Evolutionary conservation across 2,113 vertebrate genomes (phyloP), one percentile per base, ranked within the genome.

Genomic region (Coracopsis vasa): DNA sequence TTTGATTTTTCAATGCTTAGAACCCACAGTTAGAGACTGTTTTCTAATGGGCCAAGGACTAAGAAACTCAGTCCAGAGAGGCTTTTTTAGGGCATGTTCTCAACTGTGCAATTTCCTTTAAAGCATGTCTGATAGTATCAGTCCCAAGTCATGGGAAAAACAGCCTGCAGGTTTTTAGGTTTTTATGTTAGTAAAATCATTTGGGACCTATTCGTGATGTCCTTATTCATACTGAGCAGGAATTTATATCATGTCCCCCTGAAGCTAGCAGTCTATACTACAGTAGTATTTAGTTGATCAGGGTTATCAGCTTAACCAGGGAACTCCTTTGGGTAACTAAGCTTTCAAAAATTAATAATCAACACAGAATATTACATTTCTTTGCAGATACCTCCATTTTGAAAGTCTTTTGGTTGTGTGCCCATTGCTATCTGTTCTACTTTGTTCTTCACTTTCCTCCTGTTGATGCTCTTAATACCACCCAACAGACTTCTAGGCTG

Each of bases 381-480:
- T 80, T 86, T 94, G 65, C 50, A 65, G 9, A 45, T 69, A 20
- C 13, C 41, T 92, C 21, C 5, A 3, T 88, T 88, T 94, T 86
- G 24, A 35, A 96, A 87, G 73, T n/a, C 80, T 44, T 91, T 60
- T 96, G 65, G 8, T 65, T 81, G 47, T 66, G 78, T 94, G 90
- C 56, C 61, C 70, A 88, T 92, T 95, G 51, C 67, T 81, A 31
- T 80, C 53, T 88, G 53, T 75, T 96, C 88, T 92, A 62, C 53
- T 97, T 94, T 92, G 58, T 96, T 97, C 84, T 94, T 78, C 48
- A 19, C 73, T 92, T 95, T 90, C 86, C 42, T 85, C 35, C 71
- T 83, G 16, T 20, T 78, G 95, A 95, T 94, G 89, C 54, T 91
- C 41, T 80, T 96, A 96, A 97, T 96, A 90, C 86, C 60, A 54